phyloP scores from a whole-genome alignment of 2,888 invertebrate genomes.

The Agrotis clavis region DNA sequence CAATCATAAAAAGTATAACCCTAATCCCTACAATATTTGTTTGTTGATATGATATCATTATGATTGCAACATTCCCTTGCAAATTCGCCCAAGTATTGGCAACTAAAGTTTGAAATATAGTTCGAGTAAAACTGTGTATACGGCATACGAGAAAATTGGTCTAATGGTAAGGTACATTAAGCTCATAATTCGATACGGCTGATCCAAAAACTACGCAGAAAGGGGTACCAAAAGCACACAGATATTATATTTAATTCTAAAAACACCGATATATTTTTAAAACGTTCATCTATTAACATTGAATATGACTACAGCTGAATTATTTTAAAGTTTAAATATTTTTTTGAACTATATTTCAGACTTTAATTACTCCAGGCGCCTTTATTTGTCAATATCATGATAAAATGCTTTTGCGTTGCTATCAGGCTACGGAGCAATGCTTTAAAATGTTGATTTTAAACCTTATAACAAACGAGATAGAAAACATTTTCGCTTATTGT shows the following conservation, averaged over 20 bases:
- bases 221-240: constrained; percentile 42
- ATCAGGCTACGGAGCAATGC: constrained; percentile 48
- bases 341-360: constrained; percentile 55
- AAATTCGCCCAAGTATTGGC: constrained; percentile 22
- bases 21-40: constrained; percentile 62
- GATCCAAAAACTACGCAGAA: constrained; percentile 50
- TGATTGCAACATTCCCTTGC: constrained; percentile 68
- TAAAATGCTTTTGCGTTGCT: constrained; percentile 60
- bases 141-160: constrained; percentile 51
- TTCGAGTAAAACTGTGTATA: constrained; percentile 45
- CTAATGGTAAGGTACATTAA: constrained; percentile 46
- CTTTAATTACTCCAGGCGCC: constrained; percentile 36
- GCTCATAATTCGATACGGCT: constrained; percentile 55
- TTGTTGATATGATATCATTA: constrained; percentile 68
- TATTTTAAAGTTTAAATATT: constrained; percentile 41
- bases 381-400: constrained; percentile 46
- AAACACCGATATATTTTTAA: constrained; percentile 54
- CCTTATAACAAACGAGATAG: constrained; percentile 53
- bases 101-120: constrained; percentile 61
- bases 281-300: constrained; percentile 52
- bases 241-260: constrained; percentile 38
- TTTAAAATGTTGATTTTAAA: constrained; percentile 59
- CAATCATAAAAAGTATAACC: constrained; percentile 62
- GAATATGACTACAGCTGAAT: constrained; percentile 45
- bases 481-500: constrained; percentile 59